Percentiles rank a stretch among this genome's conserved stretches.
Evolutionary conservation across 1,140 invertebrate genomes (phyloP).

Genomic region (Drosophila pruinosa): DNA sequence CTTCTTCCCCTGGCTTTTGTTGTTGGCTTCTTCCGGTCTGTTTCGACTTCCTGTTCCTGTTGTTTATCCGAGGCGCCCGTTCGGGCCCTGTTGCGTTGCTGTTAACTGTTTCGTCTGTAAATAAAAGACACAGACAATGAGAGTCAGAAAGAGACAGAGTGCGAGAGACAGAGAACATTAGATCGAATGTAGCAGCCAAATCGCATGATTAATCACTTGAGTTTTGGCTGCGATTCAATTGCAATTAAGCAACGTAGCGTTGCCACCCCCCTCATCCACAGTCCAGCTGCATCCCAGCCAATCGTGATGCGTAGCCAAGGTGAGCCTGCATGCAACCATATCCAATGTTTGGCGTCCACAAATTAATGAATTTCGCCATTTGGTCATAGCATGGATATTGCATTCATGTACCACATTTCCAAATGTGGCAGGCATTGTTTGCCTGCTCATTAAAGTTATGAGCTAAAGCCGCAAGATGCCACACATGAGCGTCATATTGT

Average conservation of each 20-base stretch:
- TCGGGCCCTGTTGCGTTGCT: constrained; percentile 57
- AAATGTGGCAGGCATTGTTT: constrained; percentile 20
- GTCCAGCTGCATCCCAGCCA: neutral
- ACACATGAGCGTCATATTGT: constrained; percentile 32
- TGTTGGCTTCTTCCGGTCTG: constrained; percentile 17
- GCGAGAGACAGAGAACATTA: constrained; percentile 5
- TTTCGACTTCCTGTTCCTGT: constrained; percentile 31
- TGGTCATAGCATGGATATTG: constrained; percentile 17
- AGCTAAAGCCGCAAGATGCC: constrained; percentile 29
- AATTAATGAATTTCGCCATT: constrained; percentile 30
- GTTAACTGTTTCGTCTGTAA: constrained; percentile 62
- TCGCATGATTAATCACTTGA: constrained; percentile 68
- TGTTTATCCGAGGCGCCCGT: constrained; percentile 68
- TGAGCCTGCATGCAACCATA: constrained; percentile 6
- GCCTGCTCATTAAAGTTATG: constrained; percentile 55
- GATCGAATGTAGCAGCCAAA: constrained; percentile 46
- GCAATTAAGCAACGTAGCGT: constrained; percentile 21
- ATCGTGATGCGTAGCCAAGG: neutral
- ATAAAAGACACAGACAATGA: constrained; percentile 17
- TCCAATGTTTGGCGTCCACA: constrained; percentile 8
- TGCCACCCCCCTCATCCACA: neutral
- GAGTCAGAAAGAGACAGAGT: neutral
- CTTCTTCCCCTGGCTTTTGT: neutral
- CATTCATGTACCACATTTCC: constrained; percentile 6
- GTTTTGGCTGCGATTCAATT: constrained; percentile 55